Conservation (phyloP, 2,888 invertebrate genomes). For the Brassicogethes aeneus region DNA sequence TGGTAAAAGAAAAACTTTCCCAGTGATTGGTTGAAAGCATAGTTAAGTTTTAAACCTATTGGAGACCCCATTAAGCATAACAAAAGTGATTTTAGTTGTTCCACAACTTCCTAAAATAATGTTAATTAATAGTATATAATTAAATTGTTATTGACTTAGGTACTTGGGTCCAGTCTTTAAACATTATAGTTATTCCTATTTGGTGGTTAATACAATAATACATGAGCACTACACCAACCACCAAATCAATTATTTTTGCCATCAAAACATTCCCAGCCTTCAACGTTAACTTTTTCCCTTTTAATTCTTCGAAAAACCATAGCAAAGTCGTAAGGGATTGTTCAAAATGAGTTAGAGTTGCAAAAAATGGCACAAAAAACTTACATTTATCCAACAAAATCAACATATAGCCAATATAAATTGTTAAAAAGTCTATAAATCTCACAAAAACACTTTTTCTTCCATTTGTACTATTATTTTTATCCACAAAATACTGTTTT, state of each 20-base stretch:
- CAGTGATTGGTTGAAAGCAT: slow-evolving; percentile 72
- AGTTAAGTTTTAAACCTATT: slow-evolving; percentile 86
- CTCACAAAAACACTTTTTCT: background rate
- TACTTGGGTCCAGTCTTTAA: too few species aligned
- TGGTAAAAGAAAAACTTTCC: slow-evolving; percentile 86
- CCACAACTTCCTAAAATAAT: slow-evolving; percentile 52
- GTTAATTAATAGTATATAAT: slow-evolving; percentile 3
- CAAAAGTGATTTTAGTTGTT: slow-evolving; percentile 54
- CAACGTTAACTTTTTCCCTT: slow-evolving; percentile 40
- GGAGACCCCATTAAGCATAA: slow-evolving; percentile 84
- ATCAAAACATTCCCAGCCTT: slow-evolving; percentile 53
- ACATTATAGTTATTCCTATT: too few species aligned
- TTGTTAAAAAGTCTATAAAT: too few species aligned
- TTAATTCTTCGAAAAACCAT: slow-evolving; percentile 39
- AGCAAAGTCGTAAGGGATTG: slow-evolving; percentile 38
- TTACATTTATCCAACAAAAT: slow-evolving; percentile 28
- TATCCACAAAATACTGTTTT: slow-evolving; percentile 20
- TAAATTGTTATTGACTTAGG: too few species aligned
- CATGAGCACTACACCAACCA: slow-evolving; percentile 43
- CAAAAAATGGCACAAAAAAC: slow-evolving; percentile 40
- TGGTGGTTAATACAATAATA: too few species aligned
- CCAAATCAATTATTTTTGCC: slow-evolving; percentile 49
- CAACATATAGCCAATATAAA: slow-evolving; percentile 19
- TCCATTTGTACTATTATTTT: slow-evolving; percentile 9
- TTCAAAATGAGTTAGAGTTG: slow-evolving; percentile 41